Base-by-base conservation (phyloP, 2,113 vertebrate genomes). In the Embiotoca jacksoni region DNA sequence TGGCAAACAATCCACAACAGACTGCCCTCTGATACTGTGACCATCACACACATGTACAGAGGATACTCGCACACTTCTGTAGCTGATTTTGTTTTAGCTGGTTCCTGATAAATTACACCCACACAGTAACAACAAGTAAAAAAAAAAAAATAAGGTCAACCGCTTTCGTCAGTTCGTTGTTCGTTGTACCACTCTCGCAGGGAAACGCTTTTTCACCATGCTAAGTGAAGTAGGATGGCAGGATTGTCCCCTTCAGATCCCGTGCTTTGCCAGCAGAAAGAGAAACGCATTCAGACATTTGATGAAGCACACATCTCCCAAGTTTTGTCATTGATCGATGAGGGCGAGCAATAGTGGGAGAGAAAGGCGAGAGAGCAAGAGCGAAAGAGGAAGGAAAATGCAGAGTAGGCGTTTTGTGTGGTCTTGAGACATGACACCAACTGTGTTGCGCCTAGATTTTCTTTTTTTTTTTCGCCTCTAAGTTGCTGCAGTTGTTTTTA, bases 291-390 rank as follows among this genome's bases (percentile, higher is more conserved):
- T 82, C 80, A 78, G 92, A 92, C 85, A 50, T 89, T 90, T 92
- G 92, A 93, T 90, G 81, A 88, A 92, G 88, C 81, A 84, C 83
- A 70, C 44, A 70, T 85, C 90, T 81, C 72, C 81, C 61, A 52
- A 41, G 81, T 67, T 75, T 37, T 92, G 92, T 88, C 93, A 90
- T 56, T 94, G 92, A 94, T 93, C 53, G 87, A 93, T 92, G 89
- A 72, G 81, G 52, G 85, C 44, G 32, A 33, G 59, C 23, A n/a
- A 53, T 4, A n/a, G 90, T 78, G 74, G 78, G 61, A 82, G 76
- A 63, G 70, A 59, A 60, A 54, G 78, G 80, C 62, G 23, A 16
- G 59, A 16, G 59, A 61, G 63, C 55, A 56, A 36, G 44, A 56
- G 57, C 54, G 64, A 70, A 67, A 63, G 37, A 7, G 59, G 70